phyloP scores from a whole-genome alignment of 53 echinoderm and acorn worm species.

The Stichopus horrens region DNA sequence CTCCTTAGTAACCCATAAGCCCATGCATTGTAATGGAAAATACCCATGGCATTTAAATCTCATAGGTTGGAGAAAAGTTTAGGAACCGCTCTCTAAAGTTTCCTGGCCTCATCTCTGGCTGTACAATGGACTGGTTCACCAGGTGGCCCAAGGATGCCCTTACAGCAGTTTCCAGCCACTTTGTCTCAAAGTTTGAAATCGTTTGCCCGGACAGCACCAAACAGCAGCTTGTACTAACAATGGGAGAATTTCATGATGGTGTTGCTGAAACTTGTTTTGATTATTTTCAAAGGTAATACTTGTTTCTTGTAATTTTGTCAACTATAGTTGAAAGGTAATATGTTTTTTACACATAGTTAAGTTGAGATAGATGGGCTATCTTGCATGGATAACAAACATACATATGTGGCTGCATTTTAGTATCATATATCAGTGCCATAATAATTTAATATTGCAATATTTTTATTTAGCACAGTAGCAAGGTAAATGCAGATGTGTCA shows the following conservation, averaged over 20 bases:
- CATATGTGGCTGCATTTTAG: no score
- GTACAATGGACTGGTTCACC: conserved; percentile 99
- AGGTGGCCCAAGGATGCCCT: conserved; percentile 98
- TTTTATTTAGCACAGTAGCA: no score
- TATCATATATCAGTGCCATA: no score
- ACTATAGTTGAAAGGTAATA: no score
- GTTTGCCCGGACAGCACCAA: conserved; percentile 88
- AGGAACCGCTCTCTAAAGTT: conserved; percentile 96
- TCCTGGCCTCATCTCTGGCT: conserved; percentile 96
- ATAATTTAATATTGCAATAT: no score
- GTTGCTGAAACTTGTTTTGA: conserved; percentile 92
- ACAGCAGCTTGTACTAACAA: conserved; percentile 87
- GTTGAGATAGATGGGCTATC: no score
- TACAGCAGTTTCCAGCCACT: conserved; percentile 92
- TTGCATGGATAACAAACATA: no score
- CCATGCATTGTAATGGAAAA: background rate
- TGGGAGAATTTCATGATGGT: conserved; percentile 95
- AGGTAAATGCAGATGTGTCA: no score
- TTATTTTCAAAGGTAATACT: conserved; percentile 86
- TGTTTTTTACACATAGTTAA: no score
- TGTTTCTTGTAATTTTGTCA: no score
- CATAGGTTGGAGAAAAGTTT: conserved; percentile 97
- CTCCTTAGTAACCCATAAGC: background rate
- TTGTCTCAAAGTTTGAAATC: conserved; percentile 95
- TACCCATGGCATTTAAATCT: background rate